These are phyloP conservation scores for Brachystomella parvula DNA, from an alignment of 1,140 invertebrate species.

Conservation along the genomic window DNA sequence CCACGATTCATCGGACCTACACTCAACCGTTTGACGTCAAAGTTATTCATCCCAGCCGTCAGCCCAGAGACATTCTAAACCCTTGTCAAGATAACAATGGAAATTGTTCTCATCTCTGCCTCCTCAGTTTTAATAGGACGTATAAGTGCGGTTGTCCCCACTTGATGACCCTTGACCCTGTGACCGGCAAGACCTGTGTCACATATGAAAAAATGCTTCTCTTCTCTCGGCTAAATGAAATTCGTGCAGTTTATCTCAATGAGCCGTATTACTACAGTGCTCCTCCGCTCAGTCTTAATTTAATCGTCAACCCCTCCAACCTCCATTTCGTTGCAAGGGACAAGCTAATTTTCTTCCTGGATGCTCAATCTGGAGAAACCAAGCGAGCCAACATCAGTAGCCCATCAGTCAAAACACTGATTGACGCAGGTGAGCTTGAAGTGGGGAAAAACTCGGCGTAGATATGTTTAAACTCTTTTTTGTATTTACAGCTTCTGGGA, in stretches of 20 bases:
- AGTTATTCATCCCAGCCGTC: constrained; percentile 55
- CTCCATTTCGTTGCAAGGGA: constrained; percentile 60
- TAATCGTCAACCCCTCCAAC: constrained; percentile 54
- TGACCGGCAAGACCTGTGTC: constrained; percentile 55
- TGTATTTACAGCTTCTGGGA: constrained; percentile 47
- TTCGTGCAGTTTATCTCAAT: constrained; percentile 70
- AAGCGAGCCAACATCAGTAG: constrained; percentile 35
- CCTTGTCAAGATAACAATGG: constrained; percentile 54
- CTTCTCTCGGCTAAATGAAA: constrained; percentile 64
- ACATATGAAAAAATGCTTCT: constrained; percentile 67
- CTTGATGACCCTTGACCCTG: constrained; percentile 57
- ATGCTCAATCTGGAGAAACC: constrained; percentile 48
- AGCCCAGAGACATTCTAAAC: constrained; percentile 50
- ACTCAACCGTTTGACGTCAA: constrained; percentile 61
- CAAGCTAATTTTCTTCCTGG: constrained; percentile 69
- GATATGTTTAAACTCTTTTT: constrained; percentile 19
- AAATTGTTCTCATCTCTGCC: constrained; percentile 56
- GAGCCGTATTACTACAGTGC: constrained; percentile 64
- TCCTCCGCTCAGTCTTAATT: constrained; percentile 47
- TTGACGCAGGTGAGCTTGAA: constrained; percentile 57
- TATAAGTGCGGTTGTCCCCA: constrained; percentile 68
- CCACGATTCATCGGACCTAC: constrained; percentile 51
- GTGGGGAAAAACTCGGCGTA: neutral
- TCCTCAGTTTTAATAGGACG: constrained; percentile 53
- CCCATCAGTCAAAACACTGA: constrained; percentile 55